Evolutionary conservation across 2,888 invertebrate species (phyloP), one percentile per base, ranked within the genome.

Genomic region (Rotaria magnacalcarata): DNA sequence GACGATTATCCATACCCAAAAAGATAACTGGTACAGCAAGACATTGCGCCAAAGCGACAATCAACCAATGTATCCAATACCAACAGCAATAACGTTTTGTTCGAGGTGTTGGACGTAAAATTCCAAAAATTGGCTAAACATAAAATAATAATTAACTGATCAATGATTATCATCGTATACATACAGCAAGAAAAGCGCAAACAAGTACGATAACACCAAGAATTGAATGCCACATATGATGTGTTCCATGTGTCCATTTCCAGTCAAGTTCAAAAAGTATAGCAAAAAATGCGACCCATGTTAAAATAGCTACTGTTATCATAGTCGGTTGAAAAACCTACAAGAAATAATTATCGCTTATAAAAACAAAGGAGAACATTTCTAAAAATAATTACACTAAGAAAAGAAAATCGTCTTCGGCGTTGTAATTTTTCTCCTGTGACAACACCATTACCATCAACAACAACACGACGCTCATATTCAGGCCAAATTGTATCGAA

Each of bases 11-110:
- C 47, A 95, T 94, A 74, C 97, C 95, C 90, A 96, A 94, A 93
- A 97, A 97, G 89, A 97, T 95, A 85, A 96, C 95, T 24, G 96
- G 94, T 91, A 97, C 96, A 96, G 92, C 84, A 50, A 87, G 54
- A 85, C 87, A 87, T 58, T 84, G 84, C 34, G 87, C 87, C 21
- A 87, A 43, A 4, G 74, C 50, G 24, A 85, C 86, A 27, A 87
- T 47, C 14, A 87, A 52, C 87, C 87, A 87, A 84, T 87, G 87
- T 16, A 84, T 74, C 85, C 85, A 87, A 75, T 84, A 87, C 41
- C 41, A 87, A 50, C 60, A 84, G 75, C 87, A 87, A 34, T 67
- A 41, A 24, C 56, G 41, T 54, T 54, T 43, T 50, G 85, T 84
- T 24, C 52, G 47, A 16, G 85, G 87, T 43, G 50, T 58, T 41